Conservation (phyloP, 2,797 vertebrate genomes). For the Glossophaga mutica region DNA sequence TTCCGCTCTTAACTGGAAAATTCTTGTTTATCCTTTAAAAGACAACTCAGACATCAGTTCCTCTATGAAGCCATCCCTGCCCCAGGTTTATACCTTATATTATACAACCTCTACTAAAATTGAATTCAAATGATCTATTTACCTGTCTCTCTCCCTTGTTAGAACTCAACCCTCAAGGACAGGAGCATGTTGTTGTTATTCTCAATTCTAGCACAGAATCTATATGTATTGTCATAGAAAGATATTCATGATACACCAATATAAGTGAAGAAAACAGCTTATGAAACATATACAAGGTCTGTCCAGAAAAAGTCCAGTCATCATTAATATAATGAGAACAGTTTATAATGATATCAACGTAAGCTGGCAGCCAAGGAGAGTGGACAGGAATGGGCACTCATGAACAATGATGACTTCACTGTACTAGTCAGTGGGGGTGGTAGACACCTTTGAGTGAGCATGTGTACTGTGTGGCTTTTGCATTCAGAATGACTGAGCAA, state of each 20-base stretch:
- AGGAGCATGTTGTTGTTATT: background rate
- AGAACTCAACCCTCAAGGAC: background rate
- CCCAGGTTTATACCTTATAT: background rate
- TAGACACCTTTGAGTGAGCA: too few relatives aligned
- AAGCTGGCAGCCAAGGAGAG: too few relatives aligned
- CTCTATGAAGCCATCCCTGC: background rate
- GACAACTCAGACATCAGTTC: background rate
- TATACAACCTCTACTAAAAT: background rate
- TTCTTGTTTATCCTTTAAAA: background rate
- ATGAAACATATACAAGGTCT: background rate
- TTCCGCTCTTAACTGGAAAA: background rate
- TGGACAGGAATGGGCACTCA: too few relatives aligned
- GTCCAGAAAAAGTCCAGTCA: too few relatives aligned
- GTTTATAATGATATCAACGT: too few relatives aligned
- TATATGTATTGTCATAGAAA: background rate
- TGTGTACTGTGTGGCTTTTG: too few relatives aligned
- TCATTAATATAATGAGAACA: too few relatives aligned
- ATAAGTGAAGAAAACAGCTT: background rate
- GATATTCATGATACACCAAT: background rate
- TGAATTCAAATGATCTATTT: background rate
- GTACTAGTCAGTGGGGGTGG: too few relatives aligned
- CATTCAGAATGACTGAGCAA: too few relatives aligned
- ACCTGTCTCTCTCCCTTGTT: background rate
- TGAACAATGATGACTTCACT: too few relatives aligned
- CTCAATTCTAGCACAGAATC: background rate